A percentile compares a stretch with the other conserved stretches of the same genome.
phyloP scores from a whole-genome alignment of 2,888 invertebrate genomes.

The Macaria notata region DNA sequence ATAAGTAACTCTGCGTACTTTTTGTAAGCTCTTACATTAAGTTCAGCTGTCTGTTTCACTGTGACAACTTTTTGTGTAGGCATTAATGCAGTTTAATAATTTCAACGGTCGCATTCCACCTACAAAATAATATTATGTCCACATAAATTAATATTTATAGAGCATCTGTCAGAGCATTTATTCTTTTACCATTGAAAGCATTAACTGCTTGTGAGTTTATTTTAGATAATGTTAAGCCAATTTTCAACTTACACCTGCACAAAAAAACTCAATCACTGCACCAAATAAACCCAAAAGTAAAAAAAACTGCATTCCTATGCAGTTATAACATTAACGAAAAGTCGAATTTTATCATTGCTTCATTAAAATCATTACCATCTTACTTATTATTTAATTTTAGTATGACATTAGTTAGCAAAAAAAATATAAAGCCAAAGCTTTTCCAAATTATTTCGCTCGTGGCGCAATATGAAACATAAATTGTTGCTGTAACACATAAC shows the following conservation, averaged over 20 bases:
- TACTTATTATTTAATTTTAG: conserved; percentile 3
- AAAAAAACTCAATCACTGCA: conserved; percentile 8
- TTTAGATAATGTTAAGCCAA: conserved; percentile 10
- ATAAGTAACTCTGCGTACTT: too few relatives aligned
- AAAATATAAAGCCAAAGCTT: conserved; percentile 24
- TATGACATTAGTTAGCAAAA: conserved; percentile 24
- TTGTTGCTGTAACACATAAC: not conserved
- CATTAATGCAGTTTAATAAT: not conserved
- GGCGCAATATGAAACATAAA: not conserved
- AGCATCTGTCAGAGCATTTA: too few relatives aligned
- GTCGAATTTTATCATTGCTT: not conserved
- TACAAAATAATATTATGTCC: too few relatives aligned
- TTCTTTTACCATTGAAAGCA: not conserved
- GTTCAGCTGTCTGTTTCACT: conserved; percentile 7
- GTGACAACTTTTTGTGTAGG: conserved; percentile 17
- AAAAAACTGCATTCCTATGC: not conserved
- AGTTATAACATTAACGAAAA: not conserved
- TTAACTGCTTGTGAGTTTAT: not conserved
- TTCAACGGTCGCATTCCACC: not conserved
- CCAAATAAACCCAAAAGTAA: conserved; percentile 5
- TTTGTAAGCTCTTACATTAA: not conserved
- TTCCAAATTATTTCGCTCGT: not conserved
- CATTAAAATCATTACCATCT: not conserved
- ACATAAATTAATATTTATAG: too few relatives aligned
- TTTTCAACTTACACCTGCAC: conserved; percentile 15